These are phyloP conservation scores for Coelogynopora nodosa DNA, from an alignment of 2,888 invertebrate genomes.

Conservation along the genomic window DNA sequence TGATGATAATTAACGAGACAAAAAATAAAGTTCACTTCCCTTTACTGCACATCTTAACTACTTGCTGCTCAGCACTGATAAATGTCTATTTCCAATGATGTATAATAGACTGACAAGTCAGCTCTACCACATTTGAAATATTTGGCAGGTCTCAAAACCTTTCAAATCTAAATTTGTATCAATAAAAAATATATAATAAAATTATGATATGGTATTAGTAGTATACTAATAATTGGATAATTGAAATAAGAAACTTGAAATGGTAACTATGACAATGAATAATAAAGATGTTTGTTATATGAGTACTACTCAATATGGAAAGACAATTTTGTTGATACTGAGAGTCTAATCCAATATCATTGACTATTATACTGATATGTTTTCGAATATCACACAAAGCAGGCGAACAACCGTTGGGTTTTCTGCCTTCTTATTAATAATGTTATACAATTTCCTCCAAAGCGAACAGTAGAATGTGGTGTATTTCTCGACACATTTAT, in stretches of 20 bases:
- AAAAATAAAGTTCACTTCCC: not conserved
- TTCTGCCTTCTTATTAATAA: conserved; percentile 20
- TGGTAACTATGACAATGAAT: no score
- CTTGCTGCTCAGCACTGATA: not conserved
- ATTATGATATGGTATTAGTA: no score
- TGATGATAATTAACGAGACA: not conserved
- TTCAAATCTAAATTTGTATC: not conserved
- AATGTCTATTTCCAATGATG: not conserved
- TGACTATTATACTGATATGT: no score
- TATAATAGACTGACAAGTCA: not conserved
- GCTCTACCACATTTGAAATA: not conserved
- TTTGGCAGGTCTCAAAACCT: not conserved
- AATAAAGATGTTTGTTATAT: no score
- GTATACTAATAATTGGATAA: no score
- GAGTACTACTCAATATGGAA: no score
- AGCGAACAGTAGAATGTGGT: not conserved
- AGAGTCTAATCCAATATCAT: no score
- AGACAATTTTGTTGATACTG: no score
- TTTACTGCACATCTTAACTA: not conserved
- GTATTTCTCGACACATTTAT: conserved; percentile 15
- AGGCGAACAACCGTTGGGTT: conserved; percentile 8
- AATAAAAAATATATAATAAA: not conserved
- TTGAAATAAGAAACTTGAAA: no score
- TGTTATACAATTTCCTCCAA: conserved; percentile 11
- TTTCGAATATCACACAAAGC: no score